Conservation (phyloP, 1,140 invertebrate genomes). For the Eueides isabella region DNA sequence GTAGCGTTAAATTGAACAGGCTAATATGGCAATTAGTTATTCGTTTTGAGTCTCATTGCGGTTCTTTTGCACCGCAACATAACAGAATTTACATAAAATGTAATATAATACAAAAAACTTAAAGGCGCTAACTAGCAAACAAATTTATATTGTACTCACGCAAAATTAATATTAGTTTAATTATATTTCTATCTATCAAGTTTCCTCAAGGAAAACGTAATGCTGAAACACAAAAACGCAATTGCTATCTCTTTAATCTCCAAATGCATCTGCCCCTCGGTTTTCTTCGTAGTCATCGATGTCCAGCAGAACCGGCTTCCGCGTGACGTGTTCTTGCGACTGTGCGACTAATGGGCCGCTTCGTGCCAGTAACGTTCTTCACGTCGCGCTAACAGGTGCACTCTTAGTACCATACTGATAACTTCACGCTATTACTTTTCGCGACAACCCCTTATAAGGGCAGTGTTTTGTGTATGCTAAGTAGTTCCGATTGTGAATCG, state of each 20-base stretch:
- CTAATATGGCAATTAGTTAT: background rate
- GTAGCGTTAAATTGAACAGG: background rate
- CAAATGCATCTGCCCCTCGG: constrained; percentile 38
- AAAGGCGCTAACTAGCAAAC: background rate
- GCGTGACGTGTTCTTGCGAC: constrained; percentile 66
- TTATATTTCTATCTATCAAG: constrained; percentile 6
- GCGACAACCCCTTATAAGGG: constrained; percentile 36
- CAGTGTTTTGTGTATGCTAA: constrained; percentile 41
- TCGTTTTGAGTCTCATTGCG: background rate
- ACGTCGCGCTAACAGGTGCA: constrained; percentile 72
- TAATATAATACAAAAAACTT: background rate
- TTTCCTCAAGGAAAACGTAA: constrained; percentile 15
- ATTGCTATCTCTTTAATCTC: constrained; percentile 16
- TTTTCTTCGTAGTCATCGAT: constrained; percentile 63
- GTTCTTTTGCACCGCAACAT: background rate
- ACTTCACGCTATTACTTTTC: constrained; percentile 54
- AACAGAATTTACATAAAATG: background rate
- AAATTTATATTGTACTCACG: background rate
- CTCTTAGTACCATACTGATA: constrained; percentile 49
- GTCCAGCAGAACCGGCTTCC: constrained; percentile 75
- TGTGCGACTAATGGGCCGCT: constrained; percentile 65
- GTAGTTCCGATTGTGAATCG: constrained; percentile 39
- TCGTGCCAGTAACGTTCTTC: constrained; percentile 71
- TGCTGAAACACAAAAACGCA: constrained; percentile 1
- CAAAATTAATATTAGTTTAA: background rate